Conservation (phyloP, 35 echinoderm and acorn worm genomes). For the Lytechinus variegatus region DNA sequence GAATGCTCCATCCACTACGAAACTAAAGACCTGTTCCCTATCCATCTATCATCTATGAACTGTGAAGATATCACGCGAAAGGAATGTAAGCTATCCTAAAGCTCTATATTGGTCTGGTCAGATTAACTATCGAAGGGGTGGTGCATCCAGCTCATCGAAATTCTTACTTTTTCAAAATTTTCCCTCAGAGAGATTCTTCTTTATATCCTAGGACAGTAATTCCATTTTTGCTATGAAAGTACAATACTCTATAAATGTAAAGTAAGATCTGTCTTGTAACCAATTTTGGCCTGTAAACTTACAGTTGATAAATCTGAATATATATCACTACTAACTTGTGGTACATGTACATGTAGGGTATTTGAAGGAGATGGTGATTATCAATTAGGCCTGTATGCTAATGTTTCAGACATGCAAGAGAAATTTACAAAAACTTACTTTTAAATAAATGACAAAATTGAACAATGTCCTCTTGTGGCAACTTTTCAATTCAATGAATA, state of each 20-base stretch:
- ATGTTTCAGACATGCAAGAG: too few relatives aligned
- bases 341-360: too few relatives aligned
- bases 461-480: not conserved
- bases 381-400: too few relatives aligned
- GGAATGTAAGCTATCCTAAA: slow-evolving; percentile 23
- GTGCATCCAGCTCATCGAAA: not conserved
- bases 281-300: too few relatives aligned
- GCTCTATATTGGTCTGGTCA: slow-evolving; percentile 1
- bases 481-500: not conserved
- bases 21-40: slow-evolving; percentile 37
- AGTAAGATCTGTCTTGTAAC: too few relatives aligned
- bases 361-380: too few relatives aligned
- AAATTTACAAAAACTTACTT: not conserved
- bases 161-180: not conserved
- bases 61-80: slow-evolving; percentile 15
- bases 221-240: too few relatives aligned
- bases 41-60: slow-evolving; percentile 16
- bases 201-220: too few relatives aligned
- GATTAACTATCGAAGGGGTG: not conserved
- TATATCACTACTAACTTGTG: too few relatives aligned
- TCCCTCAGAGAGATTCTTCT: not conserved
- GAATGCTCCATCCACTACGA: not conserved
- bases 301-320: too few relatives aligned
- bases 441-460: not conserved
- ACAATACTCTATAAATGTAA: too few relatives aligned